Evolutionary conservation across 1,140 invertebrate species (phyloP).

Genomic region (Zaprionus camerounensis): DNA sequence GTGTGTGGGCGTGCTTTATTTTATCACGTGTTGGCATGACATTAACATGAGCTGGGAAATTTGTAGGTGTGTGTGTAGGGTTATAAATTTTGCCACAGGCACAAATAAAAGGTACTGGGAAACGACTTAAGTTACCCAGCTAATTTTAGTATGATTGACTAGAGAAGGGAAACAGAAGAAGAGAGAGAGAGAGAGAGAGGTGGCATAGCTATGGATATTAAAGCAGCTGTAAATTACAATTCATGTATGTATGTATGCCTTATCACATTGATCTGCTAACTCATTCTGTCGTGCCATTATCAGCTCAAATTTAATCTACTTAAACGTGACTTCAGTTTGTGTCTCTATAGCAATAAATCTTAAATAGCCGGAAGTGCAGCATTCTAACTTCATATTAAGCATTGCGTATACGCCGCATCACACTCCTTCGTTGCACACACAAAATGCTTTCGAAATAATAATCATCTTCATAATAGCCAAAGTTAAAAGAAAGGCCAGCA

Average conservation of each 20-base stretch:
- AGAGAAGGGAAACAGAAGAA: neutral
- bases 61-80: conserved; percentile 49
- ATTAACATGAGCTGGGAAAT: conserved; percentile 54
- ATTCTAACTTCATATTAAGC: neutral
- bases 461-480: conserved; percentile 61
- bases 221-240: neutral
- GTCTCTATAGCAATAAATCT: neutral
- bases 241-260: neutral
- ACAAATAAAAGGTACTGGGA: neutral
- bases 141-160: conserved; percentile 20
- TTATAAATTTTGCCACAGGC: conserved; percentile 50
- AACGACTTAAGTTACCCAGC: conserved; percentile 14
- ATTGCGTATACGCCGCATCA: conserved; percentile 40
- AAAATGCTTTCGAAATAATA: conserved; percentile 24
- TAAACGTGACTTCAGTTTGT: neutral
- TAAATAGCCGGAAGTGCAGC: neutral
- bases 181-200: too few relatives aligned
- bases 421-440: neutral
- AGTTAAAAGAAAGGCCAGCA: conserved; percentile 44
- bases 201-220: neutral
- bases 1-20: conserved; percentile 39
- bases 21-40: conserved; percentile 56
- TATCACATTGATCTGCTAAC: neutral
- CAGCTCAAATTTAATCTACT: neutral
- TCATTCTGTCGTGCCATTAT: neutral